phyloP scores from a whole-genome alignment of 2,888 invertebrate genomes.

The Netelia fuscicornis region DNA sequence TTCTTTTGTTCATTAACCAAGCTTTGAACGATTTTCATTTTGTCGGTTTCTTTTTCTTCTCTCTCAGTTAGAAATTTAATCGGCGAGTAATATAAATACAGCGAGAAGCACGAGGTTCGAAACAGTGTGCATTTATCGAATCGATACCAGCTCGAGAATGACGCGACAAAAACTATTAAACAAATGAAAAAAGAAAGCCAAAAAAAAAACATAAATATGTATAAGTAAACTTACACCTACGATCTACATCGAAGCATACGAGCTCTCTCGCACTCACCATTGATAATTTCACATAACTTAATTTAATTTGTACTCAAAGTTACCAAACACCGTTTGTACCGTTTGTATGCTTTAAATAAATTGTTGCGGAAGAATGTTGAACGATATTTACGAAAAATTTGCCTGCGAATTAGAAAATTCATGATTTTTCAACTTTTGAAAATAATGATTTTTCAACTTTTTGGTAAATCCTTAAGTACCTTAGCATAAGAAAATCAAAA shows the following conservation, averaged over 20 bases:
- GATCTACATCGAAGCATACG: constrained; percentile 41
- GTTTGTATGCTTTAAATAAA: constrained; percentile 85
- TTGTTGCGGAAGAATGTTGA: constrained; percentile 79
- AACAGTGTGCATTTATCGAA: constrained; percentile 60
- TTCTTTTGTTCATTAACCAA: constrained; percentile 45
- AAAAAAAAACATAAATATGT: not conserved
- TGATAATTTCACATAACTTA: constrained; percentile 71
- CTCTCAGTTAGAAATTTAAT: constrained; percentile 20
- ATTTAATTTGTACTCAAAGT: constrained; percentile 82
- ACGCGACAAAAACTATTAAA: constrained; percentile 35
- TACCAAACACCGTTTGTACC: constrained; percentile 83
- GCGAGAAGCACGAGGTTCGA: constrained; percentile 27
- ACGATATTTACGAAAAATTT: constrained; percentile 32
- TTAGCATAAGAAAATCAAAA: no score
- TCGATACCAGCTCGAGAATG: constrained; percentile 54
- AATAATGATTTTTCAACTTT: no score
- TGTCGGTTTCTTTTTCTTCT: constrained; percentile 24
- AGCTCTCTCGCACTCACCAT: constrained; percentile 58
- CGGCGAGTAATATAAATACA: constrained; percentile 15
- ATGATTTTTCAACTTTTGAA: no score
- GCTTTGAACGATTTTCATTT: constrained; percentile 32
- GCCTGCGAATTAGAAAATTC: no score
- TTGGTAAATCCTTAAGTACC: no score
- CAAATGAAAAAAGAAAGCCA: not conserved
- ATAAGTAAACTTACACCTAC: not conserved